Conservation (phyloP, 2,888 invertebrate genomes). For the Dorcus parallelipipedus region DNA sequence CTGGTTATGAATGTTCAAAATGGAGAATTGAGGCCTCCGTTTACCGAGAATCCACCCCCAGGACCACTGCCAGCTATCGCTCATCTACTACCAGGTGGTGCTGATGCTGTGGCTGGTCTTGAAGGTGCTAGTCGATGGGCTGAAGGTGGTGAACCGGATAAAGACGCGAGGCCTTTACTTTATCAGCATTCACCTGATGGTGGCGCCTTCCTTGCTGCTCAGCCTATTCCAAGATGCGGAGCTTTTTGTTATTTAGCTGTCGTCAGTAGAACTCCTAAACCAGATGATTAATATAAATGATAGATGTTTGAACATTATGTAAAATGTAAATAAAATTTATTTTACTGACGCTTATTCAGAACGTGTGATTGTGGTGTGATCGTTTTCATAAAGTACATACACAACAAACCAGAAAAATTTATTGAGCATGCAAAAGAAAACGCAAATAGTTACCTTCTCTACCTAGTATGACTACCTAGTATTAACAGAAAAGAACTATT, state of each 20-base stretch:
- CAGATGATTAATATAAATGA: neutral
- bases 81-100: constrained; percentile 47
- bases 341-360: no score
- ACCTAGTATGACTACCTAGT: no score
- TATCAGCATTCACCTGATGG: constrained; percentile 56
- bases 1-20: constrained; percentile 51
- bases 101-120: constrained; percentile 23
- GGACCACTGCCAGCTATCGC: constrained; percentile 48
- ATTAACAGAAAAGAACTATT: no score
- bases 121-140: constrained; percentile 29
- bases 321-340: neutral
- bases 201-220: constrained; percentile 55
- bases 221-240: constrained; percentile 56
- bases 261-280: constrained; percentile 38
- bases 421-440: no score
- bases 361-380: no score
- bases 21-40: constrained; percentile 51
- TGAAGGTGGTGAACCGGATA: constrained; percentile 16
- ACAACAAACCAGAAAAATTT: no score
- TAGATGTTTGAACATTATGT: neutral
- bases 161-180: constrained; percentile 44
- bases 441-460: no score
- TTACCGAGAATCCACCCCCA: constrained; percentile 51
- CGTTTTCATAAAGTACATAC: no score
- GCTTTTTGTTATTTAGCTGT: constrained; percentile 59